These are phyloP conservation scores for Daphoenositta chrysoptera DNA, from an alignment of 2,113 vertebrate genomes.

Conservation along the genomic window DNA sequence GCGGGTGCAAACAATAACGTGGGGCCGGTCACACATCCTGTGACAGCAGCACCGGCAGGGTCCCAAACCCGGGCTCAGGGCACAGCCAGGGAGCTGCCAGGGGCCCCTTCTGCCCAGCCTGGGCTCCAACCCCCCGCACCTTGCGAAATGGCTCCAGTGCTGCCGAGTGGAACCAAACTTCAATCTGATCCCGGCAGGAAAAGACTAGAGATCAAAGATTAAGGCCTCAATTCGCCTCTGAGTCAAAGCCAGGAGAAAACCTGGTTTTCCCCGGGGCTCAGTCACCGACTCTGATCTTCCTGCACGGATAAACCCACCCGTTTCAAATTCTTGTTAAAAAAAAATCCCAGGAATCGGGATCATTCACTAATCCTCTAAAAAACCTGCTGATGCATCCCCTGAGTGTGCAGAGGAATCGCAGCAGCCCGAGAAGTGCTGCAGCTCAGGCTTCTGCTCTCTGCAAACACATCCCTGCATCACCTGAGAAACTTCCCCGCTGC, in stretches of 20 bases:
- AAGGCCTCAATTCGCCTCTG: background rate
- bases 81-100: background rate
- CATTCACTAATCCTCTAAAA: rapidly evolving
- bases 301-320: rapidly evolving
- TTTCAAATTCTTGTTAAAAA: background rate
- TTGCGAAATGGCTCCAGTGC: background rate
- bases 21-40: background rate
- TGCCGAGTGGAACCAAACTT: rapidly evolving
- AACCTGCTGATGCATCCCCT: background rate
- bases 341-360: rapidly evolving
- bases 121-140: background rate
- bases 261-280: background rate
- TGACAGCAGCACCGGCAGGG: background rate
- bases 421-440: background rate
- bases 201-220: background rate
- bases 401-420: rapidly evolving
- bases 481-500: rapidly evolving
- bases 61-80: background rate
- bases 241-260: background rate
- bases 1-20: background rate
- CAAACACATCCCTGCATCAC: background rate
- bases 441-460: background rate
- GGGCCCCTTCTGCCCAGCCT: rapidly evolving
- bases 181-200: background rate
- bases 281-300: background rate